Conservation (phyloP, 2,113 vertebrate species). For the Platanista minor region DNA sequence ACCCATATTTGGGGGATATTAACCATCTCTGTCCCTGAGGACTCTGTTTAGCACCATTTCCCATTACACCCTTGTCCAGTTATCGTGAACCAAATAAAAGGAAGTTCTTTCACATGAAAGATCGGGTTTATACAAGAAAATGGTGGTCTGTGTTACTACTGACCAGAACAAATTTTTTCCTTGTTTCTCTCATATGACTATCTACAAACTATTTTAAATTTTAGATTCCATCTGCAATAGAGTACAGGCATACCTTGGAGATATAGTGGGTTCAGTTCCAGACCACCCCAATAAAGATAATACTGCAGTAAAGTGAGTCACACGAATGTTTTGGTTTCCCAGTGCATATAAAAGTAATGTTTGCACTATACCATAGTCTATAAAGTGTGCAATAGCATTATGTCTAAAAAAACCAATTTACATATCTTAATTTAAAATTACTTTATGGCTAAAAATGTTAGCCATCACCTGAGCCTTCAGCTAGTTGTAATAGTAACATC, state of each 20-base stretch:
- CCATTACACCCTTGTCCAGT: neutral
- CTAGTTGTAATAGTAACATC: neutral
- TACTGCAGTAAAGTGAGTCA: neutral
- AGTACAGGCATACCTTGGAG: neutral
- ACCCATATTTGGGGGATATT: neutral
- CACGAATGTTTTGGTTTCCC: neutral
- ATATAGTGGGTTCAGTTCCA: neutral
- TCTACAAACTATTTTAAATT: slow-evolving; percentile 13
- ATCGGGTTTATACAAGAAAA: neutral
- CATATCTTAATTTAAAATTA: neutral
- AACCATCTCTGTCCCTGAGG: neutral
- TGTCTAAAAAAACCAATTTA: neutral
- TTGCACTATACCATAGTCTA: neutral
- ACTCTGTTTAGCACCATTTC: neutral
- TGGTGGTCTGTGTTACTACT: neutral
- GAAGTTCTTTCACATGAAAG: neutral
- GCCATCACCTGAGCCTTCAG: neutral
- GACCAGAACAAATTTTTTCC: neutral
- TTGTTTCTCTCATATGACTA: neutral
- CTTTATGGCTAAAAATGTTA: neutral
- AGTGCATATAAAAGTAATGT: neutral
- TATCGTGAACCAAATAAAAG: neutral
- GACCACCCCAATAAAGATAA: neutral
- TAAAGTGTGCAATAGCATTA: neutral
- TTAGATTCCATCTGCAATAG: neutral